phyloP scores from a whole-genome alignment of 2,888 invertebrate genomes.

The Agrotis exclamationis region DNA sequence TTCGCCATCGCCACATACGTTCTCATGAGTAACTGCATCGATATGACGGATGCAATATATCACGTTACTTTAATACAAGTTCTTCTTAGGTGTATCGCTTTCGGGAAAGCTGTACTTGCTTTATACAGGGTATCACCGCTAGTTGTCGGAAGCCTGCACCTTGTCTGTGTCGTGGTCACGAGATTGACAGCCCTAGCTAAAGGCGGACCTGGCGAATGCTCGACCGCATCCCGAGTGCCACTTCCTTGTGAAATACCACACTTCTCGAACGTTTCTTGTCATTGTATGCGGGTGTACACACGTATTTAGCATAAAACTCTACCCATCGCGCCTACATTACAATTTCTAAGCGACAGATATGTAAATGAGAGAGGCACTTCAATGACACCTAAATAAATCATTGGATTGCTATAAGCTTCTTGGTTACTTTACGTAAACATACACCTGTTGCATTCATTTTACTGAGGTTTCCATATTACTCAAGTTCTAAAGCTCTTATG shows the following conservation, averaged over 20 bases:
- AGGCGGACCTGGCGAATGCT: constrained; percentile 67
- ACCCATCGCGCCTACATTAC: constrained; percentile 32
- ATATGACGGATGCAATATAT: constrained; percentile 57
- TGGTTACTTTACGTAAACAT: constrained; percentile 2
- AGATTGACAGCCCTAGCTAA: constrained; percentile 77
- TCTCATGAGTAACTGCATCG: constrained; percentile 14
- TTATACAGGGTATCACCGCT: constrained; percentile 64
- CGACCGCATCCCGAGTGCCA: constrained; percentile 67
- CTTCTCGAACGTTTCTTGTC: constrained; percentile 60
- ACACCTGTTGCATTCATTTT: constrained; percentile 33
- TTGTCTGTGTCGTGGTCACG: constrained; percentile 69
- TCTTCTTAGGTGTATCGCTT: constrained; percentile 65
- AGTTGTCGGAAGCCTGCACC: constrained; percentile 78
- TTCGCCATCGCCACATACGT: constrained; percentile 25
- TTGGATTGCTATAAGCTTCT: constrained; percentile 44
- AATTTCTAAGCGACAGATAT: constrained; percentile 46
- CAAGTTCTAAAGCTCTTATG: background rate
- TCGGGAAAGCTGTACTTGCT: constrained; percentile 68
- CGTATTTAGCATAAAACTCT: constrained; percentile 56
- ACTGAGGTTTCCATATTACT: background rate
- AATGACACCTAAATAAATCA: constrained; percentile 50
- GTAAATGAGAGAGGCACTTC: constrained; percentile 35
- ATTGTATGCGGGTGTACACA: constrained; percentile 50
- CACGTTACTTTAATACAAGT: constrained; percentile 57
- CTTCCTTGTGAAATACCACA: constrained; percentile 76